These are phyloP conservation scores for Heteronetta atricapilla DNA, from an alignment of 2,113 vertebrate genomes.

Conservation along the genomic window DNA sequence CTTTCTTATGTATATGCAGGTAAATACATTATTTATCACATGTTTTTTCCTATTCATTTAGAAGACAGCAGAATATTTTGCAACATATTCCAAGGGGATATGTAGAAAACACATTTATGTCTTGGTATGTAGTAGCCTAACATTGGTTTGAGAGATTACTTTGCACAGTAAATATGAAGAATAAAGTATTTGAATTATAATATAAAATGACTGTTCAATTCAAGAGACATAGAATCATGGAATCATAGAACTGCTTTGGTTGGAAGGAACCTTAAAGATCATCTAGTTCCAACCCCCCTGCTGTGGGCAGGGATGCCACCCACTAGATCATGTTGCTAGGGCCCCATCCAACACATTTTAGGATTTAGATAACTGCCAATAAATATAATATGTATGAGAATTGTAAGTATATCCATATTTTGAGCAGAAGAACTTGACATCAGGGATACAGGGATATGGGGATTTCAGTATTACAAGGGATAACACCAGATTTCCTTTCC, in stretches of 20 bases:
- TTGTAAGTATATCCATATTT: background rate
- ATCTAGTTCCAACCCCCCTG: no score
- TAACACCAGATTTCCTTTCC: background rate
- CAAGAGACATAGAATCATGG: background rate
- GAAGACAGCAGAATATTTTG: background rate
- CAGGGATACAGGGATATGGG: background rate
- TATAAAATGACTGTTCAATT: constrained; percentile 48
- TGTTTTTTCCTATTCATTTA: constrained; percentile 2
- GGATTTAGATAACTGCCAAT: constrained; percentile 38
- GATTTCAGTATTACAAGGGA: constrained; percentile 1
- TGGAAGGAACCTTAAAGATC: no score
- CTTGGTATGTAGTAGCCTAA: background rate
- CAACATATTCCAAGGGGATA: background rate
- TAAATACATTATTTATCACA: constrained; percentile 36
- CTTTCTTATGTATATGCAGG: background rate
- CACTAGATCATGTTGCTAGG: no score
- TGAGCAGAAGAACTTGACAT: background rate
- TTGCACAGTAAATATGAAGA: constrained; percentile 22
- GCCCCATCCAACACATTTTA: background rate
- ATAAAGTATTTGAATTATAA: constrained; percentile 41
- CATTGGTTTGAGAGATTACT: constrained; percentile 18
- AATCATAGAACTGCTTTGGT: no score
- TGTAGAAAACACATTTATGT: constrained; percentile 24
- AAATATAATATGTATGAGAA: constrained; percentile 52
- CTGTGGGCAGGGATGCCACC: no score